A percentile compares a stretch with the other conserved stretches of the same genome.
phyloP scores from a whole-genome alignment of 2,888 invertebrate species.

The Tridacna crocea region DNA sequence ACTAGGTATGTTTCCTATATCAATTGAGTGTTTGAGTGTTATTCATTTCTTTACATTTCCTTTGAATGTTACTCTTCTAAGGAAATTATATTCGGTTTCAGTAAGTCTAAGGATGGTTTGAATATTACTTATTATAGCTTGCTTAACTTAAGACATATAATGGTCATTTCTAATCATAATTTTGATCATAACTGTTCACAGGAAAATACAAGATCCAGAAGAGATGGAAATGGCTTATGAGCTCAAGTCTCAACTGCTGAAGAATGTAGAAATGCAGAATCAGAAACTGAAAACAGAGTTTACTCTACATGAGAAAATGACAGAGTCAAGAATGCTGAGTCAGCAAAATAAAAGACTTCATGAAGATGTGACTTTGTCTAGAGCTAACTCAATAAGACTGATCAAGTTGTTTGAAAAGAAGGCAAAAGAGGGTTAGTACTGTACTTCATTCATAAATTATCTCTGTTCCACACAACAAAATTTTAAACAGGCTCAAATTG shows the following conservation, averaged over 20 bases:
- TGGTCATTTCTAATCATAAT: too few species aligned
- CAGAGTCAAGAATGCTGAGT: constrained; percentile 68
- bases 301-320: constrained; percentile 73
- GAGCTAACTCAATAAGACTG: constrained; percentile 72
- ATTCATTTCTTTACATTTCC: too few species aligned
- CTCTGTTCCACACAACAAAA: too few species aligned
- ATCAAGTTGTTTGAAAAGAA: constrained; percentile 77
- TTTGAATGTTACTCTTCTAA: too few species aligned
- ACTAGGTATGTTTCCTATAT: too few species aligned
- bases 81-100: too few species aligned
- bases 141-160: too few species aligned
- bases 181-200: constrained; percentile 13
- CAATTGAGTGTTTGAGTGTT: too few species aligned
- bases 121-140: too few species aligned
- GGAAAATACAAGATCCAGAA: constrained; percentile 71
- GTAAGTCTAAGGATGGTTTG: too few species aligned
- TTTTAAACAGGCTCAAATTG: too few species aligned
- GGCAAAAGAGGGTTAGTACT: constrained; percentile 74
- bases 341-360: constrained; percentile 67
- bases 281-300: constrained; percentile 75
- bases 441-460: too few species aligned
- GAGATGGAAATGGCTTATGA: constrained; percentile 78
- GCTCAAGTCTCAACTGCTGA: constrained; percentile 75
- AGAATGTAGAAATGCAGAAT: constrained; percentile 76
- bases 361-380: constrained; percentile 70